phyloP scores from a whole-genome alignment of 1,140 invertebrate genomes.

The Saccostrea cuccullata region DNA sequence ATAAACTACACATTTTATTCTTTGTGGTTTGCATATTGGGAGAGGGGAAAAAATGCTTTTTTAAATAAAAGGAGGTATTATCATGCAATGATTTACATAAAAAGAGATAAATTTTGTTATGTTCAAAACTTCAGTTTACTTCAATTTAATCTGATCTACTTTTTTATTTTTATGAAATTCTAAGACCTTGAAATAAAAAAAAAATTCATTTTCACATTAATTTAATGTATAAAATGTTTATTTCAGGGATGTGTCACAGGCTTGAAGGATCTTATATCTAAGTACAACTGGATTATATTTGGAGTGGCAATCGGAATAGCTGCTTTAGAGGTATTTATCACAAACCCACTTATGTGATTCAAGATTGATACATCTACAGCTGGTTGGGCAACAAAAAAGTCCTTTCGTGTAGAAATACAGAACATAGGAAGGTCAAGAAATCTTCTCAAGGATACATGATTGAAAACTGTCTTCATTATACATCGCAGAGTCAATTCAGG shows the following conservation, averaged over 20 bases:
- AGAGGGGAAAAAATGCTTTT: too few species aligned
- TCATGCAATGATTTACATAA: not conserved
- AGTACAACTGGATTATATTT: constrained; percentile 35
- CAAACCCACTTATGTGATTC: not conserved
- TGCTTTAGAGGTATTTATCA: constrained; percentile 3
- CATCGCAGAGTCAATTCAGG: too few species aligned
- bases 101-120: not conserved
- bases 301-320: constrained; percentile 29
- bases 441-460: too few species aligned
- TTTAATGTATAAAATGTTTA: not conserved
- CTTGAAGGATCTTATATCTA: not conserved
- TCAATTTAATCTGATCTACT: not conserved
- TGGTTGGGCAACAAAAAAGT: too few species aligned
- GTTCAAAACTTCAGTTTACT: not conserved
- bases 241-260: constrained; percentile 21
- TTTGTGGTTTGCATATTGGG: too few species aligned
- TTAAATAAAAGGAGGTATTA: not conserved
- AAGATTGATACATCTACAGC: too few species aligned
- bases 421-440: too few species aligned
- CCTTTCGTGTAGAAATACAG: too few species aligned
- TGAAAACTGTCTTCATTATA: too few species aligned
- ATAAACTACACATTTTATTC: not conserved
- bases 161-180: not conserved
- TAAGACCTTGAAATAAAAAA: not conserved
- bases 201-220: not conserved